Conservation (phyloP, 2,113 vertebrate species). For the Herpetotheres cachinnans region DNA sequence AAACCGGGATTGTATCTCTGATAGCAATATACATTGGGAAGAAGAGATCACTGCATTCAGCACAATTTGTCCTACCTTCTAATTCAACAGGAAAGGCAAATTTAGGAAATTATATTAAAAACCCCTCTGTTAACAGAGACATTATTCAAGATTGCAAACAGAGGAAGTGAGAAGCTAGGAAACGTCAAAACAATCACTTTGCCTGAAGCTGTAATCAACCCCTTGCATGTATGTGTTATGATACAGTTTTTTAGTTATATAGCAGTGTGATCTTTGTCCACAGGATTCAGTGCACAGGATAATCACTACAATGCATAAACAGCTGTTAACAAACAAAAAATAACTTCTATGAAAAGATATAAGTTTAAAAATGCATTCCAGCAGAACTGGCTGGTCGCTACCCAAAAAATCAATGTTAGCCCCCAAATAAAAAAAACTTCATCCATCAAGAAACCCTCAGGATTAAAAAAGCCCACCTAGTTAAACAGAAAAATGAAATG, state of each 20-base stretch:
- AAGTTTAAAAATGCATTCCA: not conserved
- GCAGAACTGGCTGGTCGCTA: not conserved
- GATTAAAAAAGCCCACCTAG: not conserved
- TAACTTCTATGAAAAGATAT: not conserved
- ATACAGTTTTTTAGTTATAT: not conserved
- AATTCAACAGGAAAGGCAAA: not conserved
- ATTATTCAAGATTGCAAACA: not conserved
- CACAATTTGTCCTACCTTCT: not conserved
- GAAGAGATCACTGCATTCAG: not conserved
- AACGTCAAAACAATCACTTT: not conserved
- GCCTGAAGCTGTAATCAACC: not conserved
- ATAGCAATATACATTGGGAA: not conserved
- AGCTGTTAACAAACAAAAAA: not conserved
- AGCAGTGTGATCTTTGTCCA: not conserved
- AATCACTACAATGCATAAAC: not conserved
- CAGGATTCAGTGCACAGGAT: not conserved
- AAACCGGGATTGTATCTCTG: not conserved
- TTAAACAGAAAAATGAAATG: conserved; percentile 16
- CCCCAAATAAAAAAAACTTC: not conserved
- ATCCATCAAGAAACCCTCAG: not conserved
- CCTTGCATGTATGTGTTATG: not conserved
- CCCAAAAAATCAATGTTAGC: not conserved
- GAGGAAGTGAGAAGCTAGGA: not conserved
- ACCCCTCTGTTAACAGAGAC: not conserved
- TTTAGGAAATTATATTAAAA: not conserved